A percentile compares a stretch with the other conserved stretches of the same genome.
Evolutionary conservation across 2,797 vertebrate genomes (phyloP).

Genomic region (Antrozous pallidus): DNA sequence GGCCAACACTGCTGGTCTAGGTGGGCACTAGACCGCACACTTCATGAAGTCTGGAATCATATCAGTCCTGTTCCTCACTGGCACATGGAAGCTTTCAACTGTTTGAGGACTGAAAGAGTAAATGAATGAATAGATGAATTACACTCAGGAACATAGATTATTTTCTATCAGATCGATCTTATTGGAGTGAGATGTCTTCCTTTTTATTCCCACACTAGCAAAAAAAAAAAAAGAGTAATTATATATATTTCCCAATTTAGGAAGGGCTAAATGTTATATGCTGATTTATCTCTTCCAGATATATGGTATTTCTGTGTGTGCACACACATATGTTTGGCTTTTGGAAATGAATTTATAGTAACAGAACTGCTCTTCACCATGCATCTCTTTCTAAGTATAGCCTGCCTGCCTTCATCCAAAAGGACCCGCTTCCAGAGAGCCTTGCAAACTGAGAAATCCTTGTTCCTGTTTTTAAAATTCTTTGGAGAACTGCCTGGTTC

Average conservation of each 20-base stretch:
- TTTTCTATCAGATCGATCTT: neutral
- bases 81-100: neutral
- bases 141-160: neutral
- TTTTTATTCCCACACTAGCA: neutral
- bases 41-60: neutral
- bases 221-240: conserved; percentile 35
- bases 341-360: conserved; percentile 72
- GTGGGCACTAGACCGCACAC: neutral
- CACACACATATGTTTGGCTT: conserved; percentile 64
- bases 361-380: conserved; percentile 54
- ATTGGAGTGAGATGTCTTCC: neutral
- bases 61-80: neutral
- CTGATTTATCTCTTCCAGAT: conserved; percentile 44
- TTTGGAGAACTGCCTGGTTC: conserved; percentile 41
- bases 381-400: conserved; percentile 67
- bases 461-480: conserved; percentile 62
- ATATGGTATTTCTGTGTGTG: conserved; percentile 56
- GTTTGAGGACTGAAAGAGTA: neutral
- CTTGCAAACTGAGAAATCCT: conserved; percentile 53
- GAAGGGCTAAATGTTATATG: conserved; percentile 62
- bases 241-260: conserved; percentile 48
- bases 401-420: conserved; percentile 50
- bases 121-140: neutral
- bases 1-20: neutral
- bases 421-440: conserved; percentile 59